Evolutionary conservation across 2,797 vertebrate genomes (phyloP), one percentile per base, ranked within the genome.

Genomic region (Tragelaphus eurycerus): DNA sequence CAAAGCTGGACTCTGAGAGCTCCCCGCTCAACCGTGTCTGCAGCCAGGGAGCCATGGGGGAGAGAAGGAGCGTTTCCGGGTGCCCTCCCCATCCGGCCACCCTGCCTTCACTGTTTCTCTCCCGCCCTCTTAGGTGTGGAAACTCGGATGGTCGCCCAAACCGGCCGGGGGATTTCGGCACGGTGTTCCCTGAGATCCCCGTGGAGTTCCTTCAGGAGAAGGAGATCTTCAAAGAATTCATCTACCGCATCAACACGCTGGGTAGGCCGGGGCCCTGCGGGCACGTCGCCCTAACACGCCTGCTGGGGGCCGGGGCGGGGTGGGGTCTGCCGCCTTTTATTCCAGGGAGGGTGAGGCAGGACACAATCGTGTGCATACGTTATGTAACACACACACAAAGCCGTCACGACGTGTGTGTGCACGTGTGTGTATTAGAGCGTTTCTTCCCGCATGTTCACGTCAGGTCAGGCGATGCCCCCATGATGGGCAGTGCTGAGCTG

Each of bases 121-220:
- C n/a, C 64, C 54, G 0, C 64, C 7, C 90, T 96, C 79, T 87
- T 86, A 99, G 99, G 99, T 99, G 59, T 99, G 99, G 99, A 99
- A 99, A 98, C 98, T 99, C 89, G 99, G 99, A 92, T 99, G 99
- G 99, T 99, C 99, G 83, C 99, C 99, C 94, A 99, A 99, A 96
- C 99, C 99, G 8, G 99, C 98, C 95, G 99, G 99, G 99, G 97
- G 99, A 99, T 88, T 99, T 99, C 0, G 99, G 99, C 91, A 99
- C 99, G 17, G 98, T 98, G 8, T 99, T 99, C 96, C 99, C 99
- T 7, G 99, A 99, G 99, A 99, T 99, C 93, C 99, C 99, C 0
- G 99, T 99, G 55, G 99, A 99, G 98, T 99, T 99, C 97, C 99
- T 99, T 89, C 99, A 99, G 98, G 99, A 99, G 96, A 99, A 99